These are phyloP conservation scores for Centrocercus urophasianus DNA, from an alignment of 2,113 vertebrate genomes.

Conservation along the genomic window DNA sequence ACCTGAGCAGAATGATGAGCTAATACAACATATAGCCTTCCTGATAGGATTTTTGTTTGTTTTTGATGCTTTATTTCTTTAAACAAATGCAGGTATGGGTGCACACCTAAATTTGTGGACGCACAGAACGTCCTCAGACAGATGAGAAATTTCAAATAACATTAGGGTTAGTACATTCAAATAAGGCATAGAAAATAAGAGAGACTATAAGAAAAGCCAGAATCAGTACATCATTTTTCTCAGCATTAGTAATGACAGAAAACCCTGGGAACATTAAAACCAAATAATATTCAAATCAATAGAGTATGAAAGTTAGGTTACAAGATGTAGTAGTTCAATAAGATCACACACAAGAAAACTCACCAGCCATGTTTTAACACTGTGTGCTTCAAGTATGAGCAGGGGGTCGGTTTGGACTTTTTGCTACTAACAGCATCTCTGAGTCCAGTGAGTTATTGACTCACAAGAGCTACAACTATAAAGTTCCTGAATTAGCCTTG, in stretches of 20 bases:
- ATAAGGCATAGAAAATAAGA: not conserved
- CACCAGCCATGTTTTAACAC: not conserved
- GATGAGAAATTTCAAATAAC: not conserved
- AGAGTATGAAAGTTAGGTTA: not conserved
- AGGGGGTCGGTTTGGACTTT: not conserved
- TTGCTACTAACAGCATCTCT: not conserved
- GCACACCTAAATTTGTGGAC: not conserved
- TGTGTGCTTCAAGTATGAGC: not conserved
- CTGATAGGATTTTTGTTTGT: not conserved
- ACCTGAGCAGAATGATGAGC: not conserved
- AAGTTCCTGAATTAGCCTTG: not conserved
- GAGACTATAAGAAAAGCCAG: fast-evolving
- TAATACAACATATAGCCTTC: not conserved
- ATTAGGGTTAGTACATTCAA: not conserved
- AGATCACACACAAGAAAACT: not conserved
- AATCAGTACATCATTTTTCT: not conserved
- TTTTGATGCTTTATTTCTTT: not conserved
- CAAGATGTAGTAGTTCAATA: not conserved
- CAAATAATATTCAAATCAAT: not conserved
- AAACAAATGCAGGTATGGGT: not conserved
- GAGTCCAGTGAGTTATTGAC: not conserved
- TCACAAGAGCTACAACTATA: not conserved
- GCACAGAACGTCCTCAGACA: not conserved
- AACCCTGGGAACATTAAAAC: not conserved
- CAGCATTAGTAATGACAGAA: not conserved